phyloP scores from a whole-genome alignment of 2,888 invertebrate genomes.

The Coenonympha arcania region DNA sequence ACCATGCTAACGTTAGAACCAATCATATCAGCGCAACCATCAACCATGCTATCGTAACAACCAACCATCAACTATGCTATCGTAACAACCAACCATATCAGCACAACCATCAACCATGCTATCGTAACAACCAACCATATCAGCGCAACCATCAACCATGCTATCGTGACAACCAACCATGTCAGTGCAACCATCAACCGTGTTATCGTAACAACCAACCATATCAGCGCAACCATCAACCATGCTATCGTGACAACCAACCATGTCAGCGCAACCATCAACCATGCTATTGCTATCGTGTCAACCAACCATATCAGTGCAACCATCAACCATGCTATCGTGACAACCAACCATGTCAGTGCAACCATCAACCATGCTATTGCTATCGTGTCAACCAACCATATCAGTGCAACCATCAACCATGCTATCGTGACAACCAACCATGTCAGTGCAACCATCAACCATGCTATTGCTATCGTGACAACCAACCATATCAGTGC shows the following conservation, averaged over 20 bases:
- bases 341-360: too few relatives aligned
- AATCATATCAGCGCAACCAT: conserved; percentile 1
- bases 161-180: conserved; percentile 9
- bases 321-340: not conserved
- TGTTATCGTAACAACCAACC: not conserved
- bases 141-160: not conserved
- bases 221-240: conserved; percentile 1
- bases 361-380: not conserved
- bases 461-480: not conserved
- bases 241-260: not conserved
- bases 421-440: conserved; percentile 1
- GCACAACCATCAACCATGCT: not conserved
- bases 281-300: not conserved
- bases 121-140: not conserved
- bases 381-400: not conserved
- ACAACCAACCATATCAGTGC: not conserved
- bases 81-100: too few relatives aligned
- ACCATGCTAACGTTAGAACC: conserved; percentile 8
- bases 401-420: not conserved
- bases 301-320: not conserved
- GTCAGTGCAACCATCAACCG: conserved; percentile 5
- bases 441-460: not conserved
- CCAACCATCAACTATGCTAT: too few relatives aligned
- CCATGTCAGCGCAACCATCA: not conserved
- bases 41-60: not conserved